Conservation (phyloP, 1,140 invertebrate species). For the Drosophila burlai region DNA sequence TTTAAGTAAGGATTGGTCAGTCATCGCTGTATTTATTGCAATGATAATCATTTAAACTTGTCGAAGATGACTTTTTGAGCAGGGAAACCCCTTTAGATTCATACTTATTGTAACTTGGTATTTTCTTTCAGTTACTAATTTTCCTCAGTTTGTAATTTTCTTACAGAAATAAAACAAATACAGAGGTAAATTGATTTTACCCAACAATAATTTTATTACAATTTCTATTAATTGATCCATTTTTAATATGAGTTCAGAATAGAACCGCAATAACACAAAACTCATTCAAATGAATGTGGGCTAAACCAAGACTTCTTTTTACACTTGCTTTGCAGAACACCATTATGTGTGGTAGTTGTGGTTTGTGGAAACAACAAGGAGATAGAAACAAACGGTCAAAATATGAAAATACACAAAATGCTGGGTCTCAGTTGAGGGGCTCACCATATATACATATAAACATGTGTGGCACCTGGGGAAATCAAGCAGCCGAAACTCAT, state of each 20-base stretch:
- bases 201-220: not conserved
- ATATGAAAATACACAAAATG: conserved; percentile 69
- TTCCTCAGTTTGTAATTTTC: too few relatives aligned
- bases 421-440: conserved; percentile 17
- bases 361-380: conserved; percentile 18
- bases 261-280: not conserved
- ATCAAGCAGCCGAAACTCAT: conserved; percentile 61
- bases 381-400: conserved; percentile 57
- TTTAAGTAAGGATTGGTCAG: too few relatives aligned
- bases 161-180: not conserved
- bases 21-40: not conserved
- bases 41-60: not conserved
- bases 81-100: not conserved
- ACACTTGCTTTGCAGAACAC: not conserved
- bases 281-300: not conserved
- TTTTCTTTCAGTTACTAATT: too few relatives aligned
- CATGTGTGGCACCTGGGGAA: conserved; percentile 70
- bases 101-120: not conserved
- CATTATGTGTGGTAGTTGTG: conserved; percentile 13
- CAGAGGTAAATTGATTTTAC: not conserved
- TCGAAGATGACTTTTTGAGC: too few relatives aligned
- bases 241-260: not conserved
- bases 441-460: not conserved
- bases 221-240: not conserved
- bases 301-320: conserved; percentile 1